Evolutionary conservation across 2,113 vertebrate species (phyloP).

Genomic region (Bungarus multicinctus): DNA sequence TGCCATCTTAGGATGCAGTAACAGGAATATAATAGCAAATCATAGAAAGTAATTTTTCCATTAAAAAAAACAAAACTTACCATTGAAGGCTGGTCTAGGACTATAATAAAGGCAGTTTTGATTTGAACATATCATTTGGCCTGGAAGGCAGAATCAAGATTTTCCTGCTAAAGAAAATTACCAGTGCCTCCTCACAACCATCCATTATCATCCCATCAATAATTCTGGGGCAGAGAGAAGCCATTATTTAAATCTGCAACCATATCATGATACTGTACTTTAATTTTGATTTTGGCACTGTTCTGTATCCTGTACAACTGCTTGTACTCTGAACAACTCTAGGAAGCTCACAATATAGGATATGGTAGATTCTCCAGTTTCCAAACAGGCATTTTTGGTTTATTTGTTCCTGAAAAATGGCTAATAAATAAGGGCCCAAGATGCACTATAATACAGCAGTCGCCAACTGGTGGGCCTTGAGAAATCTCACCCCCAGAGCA

Average conservation of each 20-base stretch:
- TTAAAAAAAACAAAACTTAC: background rate
- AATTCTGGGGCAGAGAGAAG: background rate
- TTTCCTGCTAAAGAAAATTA: background rate
- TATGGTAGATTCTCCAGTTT: background rate
- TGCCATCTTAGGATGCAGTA: background rate
- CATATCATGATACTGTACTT: background rate
- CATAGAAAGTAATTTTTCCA: background rate
- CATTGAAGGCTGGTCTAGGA: background rate
- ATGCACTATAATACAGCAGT: background rate
- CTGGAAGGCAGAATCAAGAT: background rate
- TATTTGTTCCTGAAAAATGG: background rate
- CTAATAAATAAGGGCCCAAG: background rate
- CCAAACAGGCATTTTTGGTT: background rate
- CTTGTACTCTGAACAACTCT: background rate
- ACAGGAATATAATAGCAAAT: background rate
- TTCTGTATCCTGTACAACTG: too few relatives aligned
- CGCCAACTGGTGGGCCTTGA: too few relatives aligned
- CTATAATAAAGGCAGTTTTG: background rate
- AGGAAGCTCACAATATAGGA: background rate
- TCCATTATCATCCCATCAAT: background rate
- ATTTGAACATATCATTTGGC: background rate
- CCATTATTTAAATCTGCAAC: background rate
- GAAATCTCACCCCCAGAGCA: too few relatives aligned
- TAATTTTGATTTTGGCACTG: background rate
- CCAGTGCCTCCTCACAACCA: too few relatives aligned